A percentile compares a stretch with the other conserved stretches of the same genome.
phyloP scores from a whole-genome alignment of 2,797 vertebrate species.

The Darevskia mixta region DNA sequence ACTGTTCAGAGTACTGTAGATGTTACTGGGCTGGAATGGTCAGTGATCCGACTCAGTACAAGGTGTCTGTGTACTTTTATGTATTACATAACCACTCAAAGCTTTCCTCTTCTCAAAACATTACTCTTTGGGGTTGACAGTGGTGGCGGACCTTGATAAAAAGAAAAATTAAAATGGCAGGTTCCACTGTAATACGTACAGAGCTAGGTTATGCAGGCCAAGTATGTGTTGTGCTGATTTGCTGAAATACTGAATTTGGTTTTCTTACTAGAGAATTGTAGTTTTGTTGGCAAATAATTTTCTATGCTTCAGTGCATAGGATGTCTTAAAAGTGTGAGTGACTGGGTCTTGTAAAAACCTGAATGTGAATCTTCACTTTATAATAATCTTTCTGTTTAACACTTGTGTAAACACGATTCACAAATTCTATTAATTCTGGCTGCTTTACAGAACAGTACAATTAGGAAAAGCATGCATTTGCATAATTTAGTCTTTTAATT shows the following conservation, averaged over 20 bases:
- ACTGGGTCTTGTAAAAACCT: not conserved
- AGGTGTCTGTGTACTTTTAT: not conserved
- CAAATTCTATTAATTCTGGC: not conserved
- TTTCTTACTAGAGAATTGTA: not conserved
- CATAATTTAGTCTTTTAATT: not conserved
- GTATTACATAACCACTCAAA: not conserved
- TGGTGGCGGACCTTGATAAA: not conserved
- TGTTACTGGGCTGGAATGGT: not conserved
- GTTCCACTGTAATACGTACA: not conserved
- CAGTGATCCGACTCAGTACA: not conserved
- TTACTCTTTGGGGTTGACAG: not conserved
- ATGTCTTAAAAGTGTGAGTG: too few relatives aligned
- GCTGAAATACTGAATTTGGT: not conserved
- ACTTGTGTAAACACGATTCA: not conserved
- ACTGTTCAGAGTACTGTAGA: not conserved
- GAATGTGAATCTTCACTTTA: not conserved
- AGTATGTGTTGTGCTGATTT: not conserved
- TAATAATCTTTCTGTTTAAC: not conserved
- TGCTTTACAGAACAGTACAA: not conserved
- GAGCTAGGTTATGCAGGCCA: not conserved
- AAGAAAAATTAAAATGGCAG: not conserved
- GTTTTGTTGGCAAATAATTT: not conserved
- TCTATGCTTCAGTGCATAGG: too few relatives aligned
- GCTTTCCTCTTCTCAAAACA: not conserved
- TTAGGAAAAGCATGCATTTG: not conserved